Conservation (phyloP, 37 sponge, comb jelly and placozoan species). For the Bolinopsis microptera region DNA sequence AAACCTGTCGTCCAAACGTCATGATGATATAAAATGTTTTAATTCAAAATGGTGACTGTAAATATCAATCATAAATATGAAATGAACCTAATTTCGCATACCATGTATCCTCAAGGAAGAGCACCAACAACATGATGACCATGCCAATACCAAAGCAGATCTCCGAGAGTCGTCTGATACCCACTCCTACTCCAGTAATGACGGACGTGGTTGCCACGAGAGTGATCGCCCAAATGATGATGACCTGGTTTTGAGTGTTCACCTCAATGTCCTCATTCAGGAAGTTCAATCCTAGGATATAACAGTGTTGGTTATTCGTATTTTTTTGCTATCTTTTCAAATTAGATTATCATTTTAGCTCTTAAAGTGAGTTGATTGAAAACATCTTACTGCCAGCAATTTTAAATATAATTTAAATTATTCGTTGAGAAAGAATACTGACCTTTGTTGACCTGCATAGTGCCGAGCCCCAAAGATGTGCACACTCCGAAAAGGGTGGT, state of each 20-base stretch:
- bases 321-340: no score
- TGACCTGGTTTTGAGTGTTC: background rate
- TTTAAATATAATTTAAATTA: no score
- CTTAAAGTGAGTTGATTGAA: no score
- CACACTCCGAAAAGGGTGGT: slow-evolving; percentile 46
- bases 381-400: no score
- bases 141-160: slow-evolving; percentile 46
- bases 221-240: slow-evolving; percentile 39
- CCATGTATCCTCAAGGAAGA: slow-evolving; percentile 44
- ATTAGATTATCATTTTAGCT: no score
- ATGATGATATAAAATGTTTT: no score
- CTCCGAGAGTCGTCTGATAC: slow-evolving; percentile 44
- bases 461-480: background rate
- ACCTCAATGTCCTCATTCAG: background rate
- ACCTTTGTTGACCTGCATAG: slow-evolving; percentile 3
- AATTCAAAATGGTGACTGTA: no score
- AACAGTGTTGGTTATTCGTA: no score
- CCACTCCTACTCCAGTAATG: background rate
- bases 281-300: slow-evolving; percentile 1
- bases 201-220: slow-evolving; percentile 12
- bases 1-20: no score
- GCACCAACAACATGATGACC: slow-evolving; percentile 40
- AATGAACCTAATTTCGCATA: background rate
- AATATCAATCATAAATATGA: no score
- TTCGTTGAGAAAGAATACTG: no score